Evolutionary conservation across 1,140 invertebrate genomes (phyloP).

Genomic region (Ooceraea biroi): DNA sequence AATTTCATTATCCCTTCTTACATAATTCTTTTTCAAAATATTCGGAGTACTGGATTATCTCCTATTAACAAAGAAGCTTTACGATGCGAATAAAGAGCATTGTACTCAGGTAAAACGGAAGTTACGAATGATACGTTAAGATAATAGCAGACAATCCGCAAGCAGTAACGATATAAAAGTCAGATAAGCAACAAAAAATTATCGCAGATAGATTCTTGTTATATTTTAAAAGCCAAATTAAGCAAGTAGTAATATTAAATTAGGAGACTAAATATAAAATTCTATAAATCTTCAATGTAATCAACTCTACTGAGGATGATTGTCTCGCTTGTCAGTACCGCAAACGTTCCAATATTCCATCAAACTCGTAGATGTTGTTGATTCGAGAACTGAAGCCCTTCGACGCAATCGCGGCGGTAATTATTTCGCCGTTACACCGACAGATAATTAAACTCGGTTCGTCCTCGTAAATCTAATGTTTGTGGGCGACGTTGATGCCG

Average conservation of each 20-base stretch:
- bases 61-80: no score
- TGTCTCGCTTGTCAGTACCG: not conserved
- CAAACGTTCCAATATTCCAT: constrained; percentile 23
- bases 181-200: not conserved
- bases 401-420: constrained; percentile 37
- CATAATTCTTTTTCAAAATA: not conserved
- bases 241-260: not conserved
- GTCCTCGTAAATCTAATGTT: constrained; percentile 68
- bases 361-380: not conserved
- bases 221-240: not conserved
- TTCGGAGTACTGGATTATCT: not conserved
- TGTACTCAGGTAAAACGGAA: not conserved
- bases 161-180: not conserved
- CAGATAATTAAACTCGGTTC: constrained; percentile 68
- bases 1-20: not conserved
- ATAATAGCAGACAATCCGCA: not conserved
- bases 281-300: not conserved
- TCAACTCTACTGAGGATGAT: not conserved
- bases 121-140: constrained; percentile 4
- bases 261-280: constrained; percentile 6
- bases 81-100: not conserved
- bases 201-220: not conserved
- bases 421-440: constrained; percentile 58
- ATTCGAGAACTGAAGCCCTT: not conserved
- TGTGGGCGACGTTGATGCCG: constrained; percentile 11